phyloP scores from a whole-genome alignment of 2,888 invertebrate species.

The Choreutis nemorana region DNA sequence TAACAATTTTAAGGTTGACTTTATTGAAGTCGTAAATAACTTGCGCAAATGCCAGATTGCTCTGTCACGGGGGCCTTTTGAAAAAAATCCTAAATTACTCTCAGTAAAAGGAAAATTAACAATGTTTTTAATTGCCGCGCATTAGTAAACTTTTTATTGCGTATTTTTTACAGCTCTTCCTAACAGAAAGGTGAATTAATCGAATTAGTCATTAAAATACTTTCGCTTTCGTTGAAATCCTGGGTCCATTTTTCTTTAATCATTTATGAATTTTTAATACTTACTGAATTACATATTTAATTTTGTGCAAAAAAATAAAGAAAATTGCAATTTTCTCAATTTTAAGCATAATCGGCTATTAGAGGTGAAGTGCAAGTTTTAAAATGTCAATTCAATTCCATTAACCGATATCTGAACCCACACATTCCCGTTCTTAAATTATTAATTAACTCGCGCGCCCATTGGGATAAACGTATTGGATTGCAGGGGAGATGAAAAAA shows the following conservation, averaged over 20 bases:
- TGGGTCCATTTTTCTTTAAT: no score
- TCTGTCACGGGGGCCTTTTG: slow-evolving; percentile 35
- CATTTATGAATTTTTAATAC: no score
- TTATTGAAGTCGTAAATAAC: slow-evolving; percentile 65
- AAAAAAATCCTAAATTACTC: slow-evolving; percentile 26
- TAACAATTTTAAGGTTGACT: slow-evolving; percentile 66
- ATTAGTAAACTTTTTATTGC: slow-evolving; percentile 12
- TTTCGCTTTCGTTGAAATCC: no score
- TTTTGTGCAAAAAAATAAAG: no score
- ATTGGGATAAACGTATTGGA: slow-evolving; percentile 47
- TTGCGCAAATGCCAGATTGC: slow-evolving; percentile 37
- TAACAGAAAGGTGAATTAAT: no score
- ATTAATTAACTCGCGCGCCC: slow-evolving; percentile 54
- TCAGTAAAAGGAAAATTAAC: slow-evolving; percentile 15
- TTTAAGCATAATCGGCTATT: no score
- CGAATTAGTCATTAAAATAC: no score
- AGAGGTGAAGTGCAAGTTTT: no score
- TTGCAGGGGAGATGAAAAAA: slow-evolving; percentile 41
- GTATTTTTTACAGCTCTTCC: no score
- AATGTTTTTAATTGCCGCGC: slow-evolving; percentile 11
- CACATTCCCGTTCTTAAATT: slow-evolving; percentile 44
- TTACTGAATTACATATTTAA: no score
- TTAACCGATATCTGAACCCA: slow-evolving; percentile 18
- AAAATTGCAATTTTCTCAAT: no score
- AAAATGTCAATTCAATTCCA: slow-evolving; percentile 23